These are phyloP conservation scores for Spinibarbus caldwelli DNA, from an alignment of 2,797 vertebrate genomes.

Conservation along the genomic window DNA sequence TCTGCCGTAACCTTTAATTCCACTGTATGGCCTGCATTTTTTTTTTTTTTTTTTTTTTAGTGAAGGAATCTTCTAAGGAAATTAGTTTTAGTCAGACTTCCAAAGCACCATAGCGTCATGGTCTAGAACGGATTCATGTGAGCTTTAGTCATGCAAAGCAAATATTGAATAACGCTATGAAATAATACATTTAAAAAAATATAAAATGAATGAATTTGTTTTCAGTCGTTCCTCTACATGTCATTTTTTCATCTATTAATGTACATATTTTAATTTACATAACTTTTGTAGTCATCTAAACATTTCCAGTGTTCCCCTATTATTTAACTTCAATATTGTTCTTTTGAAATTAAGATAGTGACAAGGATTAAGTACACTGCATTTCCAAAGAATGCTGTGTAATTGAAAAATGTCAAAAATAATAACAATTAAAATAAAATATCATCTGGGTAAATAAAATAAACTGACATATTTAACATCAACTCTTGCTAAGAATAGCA, in stretches of 20 bases:
- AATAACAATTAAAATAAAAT: background rate
- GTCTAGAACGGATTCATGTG: background rate
- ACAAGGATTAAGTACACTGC: background rate
- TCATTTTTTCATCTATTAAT: background rate
- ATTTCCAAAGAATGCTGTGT: background rate
- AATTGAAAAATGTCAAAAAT: background rate
- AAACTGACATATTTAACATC: background rate
- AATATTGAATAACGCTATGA: background rate
- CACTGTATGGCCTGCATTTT: background rate
- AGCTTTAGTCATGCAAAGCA: background rate
- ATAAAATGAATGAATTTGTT: background rate
- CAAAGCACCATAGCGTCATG: background rate
- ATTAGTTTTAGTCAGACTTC: constrained; percentile 15
- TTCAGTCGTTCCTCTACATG: background rate
- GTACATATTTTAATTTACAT: too few relatives aligned
- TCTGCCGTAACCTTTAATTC: background rate
- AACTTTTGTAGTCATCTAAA: background rate
- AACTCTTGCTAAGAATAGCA: background rate
- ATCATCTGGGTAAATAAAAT: background rate
- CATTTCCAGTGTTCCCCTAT: background rate
- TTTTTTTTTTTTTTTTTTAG: too few relatives aligned
- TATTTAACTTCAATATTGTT: background rate
- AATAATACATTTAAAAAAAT: background rate
- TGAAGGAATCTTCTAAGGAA: background rate
- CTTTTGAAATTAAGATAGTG: background rate